Evolutionary conservation across 2,888 invertebrate genomes (phyloP), one percentile per base, ranked within the genome.

Genomic region (Asteroscopus sphinx): DNA sequence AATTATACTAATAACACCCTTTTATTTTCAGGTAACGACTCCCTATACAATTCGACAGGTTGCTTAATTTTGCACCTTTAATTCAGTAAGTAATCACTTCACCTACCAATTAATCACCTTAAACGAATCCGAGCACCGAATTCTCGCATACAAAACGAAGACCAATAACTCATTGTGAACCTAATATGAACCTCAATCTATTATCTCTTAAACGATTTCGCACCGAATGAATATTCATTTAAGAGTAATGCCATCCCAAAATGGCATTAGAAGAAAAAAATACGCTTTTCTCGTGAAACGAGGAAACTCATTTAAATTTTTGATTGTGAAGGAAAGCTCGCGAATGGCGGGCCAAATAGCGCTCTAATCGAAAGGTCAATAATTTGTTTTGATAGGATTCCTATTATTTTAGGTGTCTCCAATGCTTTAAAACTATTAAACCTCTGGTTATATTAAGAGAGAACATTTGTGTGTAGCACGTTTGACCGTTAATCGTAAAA

Each of bases 161-260:
- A 85, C 86, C 86, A 85, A 89, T 91, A 89, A 91, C 89, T 91
- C 90, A 90, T 87, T 82, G 77, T 76, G 78, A 81, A 82, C 86
- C 84, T 89, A 90, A 91, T 91, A 91, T 89, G 89, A 90, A 90
- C 89, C 87, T 84, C 90, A 88, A 91, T 92, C 89, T 92, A 92
- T 92, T 92, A 92, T 91, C 91, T 91, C 89, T 75, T 91, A 91
- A 93, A 88, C 93, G 93, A 90, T 93, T 93, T 92, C 83, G 86
- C 89, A 87, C 85, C 79, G 80, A 89, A 93, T 93, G 93, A 93
- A 93, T 93, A 93, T 93, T 93, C 93, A 93, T 92, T 92, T 90
- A 85, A 82, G 86, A 88, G 91, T 90, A 91, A 91, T 91, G 86
- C 88, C 88, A 87, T 83, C 88, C 87, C 81, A 85, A 91, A 92